Evolutionary conservation across 2,888 invertebrate species (phyloP).

Genomic region (Cosmia pyralina): DNA sequence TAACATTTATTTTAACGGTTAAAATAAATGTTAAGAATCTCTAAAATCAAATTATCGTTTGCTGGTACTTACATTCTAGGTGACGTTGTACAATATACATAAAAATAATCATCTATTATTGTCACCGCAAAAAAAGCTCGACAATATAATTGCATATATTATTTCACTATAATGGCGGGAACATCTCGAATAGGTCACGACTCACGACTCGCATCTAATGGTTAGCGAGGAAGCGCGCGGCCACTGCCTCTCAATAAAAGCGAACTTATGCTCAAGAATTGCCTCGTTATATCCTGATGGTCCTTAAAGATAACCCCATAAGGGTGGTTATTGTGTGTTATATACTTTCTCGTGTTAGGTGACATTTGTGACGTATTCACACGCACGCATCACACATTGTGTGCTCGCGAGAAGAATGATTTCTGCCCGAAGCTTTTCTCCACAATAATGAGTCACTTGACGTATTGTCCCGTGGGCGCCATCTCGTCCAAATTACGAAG

Average conservation of each 20-base stretch:
- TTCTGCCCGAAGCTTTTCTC: slow-evolving; percentile 83
- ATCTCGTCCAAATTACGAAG: slow-evolving; percentile 87
- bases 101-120: slow-evolving; percentile 17
- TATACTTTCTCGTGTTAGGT: slow-evolving; percentile 20
- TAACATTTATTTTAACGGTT: too few relatives aligned
- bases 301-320: slow-evolving; percentile 21
- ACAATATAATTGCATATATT: slow-evolving; percentile 64
- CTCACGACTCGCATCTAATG: slow-evolving; percentile 42
- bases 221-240: slow-evolving; percentile 47
- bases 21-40: not conserved
- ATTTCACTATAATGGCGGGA: slow-evolving; percentile 66
- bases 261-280: slow-evolving; percentile 37
- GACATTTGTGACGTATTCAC: slow-evolving; percentile 59
- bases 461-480: slow-evolving; percentile 85
- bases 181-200: slow-evolving; percentile 59
- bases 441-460: slow-evolving; percentile 88
- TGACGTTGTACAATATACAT: not conserved
- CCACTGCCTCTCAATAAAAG: slow-evolving; percentile 60
- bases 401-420: slow-evolving; percentile 78
- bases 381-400: slow-evolving; percentile 79
- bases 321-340: slow-evolving; percentile 27
- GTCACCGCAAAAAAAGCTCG: slow-evolving; percentile 21
- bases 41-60: not conserved
- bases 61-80: not conserved
- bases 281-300: slow-evolving; percentile 21